Evolutionary conservation across 1,140 invertebrate genomes (phyloP).

Genomic region (Zaprionus nigranus): DNA sequence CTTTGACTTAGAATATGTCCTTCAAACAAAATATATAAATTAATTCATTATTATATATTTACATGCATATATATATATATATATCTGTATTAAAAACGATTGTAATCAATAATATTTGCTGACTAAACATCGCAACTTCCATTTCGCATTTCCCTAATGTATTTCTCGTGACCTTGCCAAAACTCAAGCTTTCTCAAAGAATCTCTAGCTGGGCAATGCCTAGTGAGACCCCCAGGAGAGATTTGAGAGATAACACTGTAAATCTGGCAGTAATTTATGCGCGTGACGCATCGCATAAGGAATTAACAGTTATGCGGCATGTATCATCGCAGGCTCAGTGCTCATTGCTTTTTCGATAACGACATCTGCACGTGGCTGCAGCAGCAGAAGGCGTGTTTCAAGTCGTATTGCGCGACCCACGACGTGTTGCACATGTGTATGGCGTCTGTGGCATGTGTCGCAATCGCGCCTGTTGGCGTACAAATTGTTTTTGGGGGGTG

Average conservation of each 20-base stretch:
- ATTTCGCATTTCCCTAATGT: background rate
- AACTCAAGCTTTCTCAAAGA: background rate
- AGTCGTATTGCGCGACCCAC: constrained; percentile 49
- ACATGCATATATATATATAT: background rate
- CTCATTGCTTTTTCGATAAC: constrained; percentile 11
- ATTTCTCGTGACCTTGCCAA: background rate
- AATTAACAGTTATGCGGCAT: constrained; percentile 41
- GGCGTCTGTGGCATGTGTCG: constrained; percentile 35
- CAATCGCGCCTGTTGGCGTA: constrained; percentile 21
- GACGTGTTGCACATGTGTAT: constrained; percentile 59
- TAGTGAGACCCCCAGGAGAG: constrained; percentile 1
- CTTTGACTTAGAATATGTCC: background rate
- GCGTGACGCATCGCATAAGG: constrained; percentile 36
- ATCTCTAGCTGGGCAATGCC: background rate
- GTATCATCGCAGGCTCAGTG: constrained; percentile 4
- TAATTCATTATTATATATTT: background rate
- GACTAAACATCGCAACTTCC: background rate
- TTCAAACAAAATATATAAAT: no score
- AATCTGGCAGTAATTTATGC: constrained; percentile 71
- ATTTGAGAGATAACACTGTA: constrained; percentile 34
- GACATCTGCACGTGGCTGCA: background rate
- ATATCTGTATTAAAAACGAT: background rate
- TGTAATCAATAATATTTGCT: background rate
- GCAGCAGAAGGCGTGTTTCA: constrained; percentile 9
- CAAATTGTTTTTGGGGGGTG: constrained; percentile 59